Base-by-base conservation (phyloP, 2,113 vertebrate genomes). In the Seriola quinqueradiata region DNA sequence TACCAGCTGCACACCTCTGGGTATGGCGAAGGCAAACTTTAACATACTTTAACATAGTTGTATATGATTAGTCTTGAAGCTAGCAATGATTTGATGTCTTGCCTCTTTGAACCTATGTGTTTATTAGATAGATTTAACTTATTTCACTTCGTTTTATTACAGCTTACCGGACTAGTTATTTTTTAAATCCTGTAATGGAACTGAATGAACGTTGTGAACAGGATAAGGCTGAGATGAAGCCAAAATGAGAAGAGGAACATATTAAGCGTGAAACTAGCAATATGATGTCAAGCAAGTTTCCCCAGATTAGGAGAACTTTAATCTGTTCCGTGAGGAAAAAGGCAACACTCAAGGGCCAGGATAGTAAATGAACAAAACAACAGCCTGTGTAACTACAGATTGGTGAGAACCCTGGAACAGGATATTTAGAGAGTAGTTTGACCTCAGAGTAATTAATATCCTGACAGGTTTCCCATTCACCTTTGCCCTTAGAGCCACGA, bases 401-500 rank as follows among this genome's bases (percentile, higher is more conserved):
- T 32, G 44, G 64, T 52, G 64, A 69, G 12, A 70, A 55, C 9
- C 8, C 8, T 4, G 64, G 8, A 52, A 75, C 52, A 52, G 77
- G 81, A 89, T 52, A 69, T 84, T 75, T 58, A 21, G 6, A 36
- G 14, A 50, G 71, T 0, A 65, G 14, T 3, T 67, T 75, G 58
- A 76, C 82, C 48, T 58, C 55, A 57, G 40, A 40, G 69, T 71
- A 11, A 75, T 85, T 75, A 34, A 38, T 75, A 67, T 87, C 54
- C 64, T 87, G 81, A 79, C 61, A 64, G 66, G 67, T 73, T 68
- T 86, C 75, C 75, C 66, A 64, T 83, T 85, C 77, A 88, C 87
- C 70, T 81, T 72, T 68, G 67, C 42, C 70, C 83, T 82, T 13
- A 64, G 61, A 70, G 65, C 60, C 7, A 1, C 4, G 61, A 79